Percentiles rank a stretch among this genome's conserved stretches.
Conservation (phyloP, 2,113 vertebrate genomes). For the Cranoglanis bouderius region DNA sequence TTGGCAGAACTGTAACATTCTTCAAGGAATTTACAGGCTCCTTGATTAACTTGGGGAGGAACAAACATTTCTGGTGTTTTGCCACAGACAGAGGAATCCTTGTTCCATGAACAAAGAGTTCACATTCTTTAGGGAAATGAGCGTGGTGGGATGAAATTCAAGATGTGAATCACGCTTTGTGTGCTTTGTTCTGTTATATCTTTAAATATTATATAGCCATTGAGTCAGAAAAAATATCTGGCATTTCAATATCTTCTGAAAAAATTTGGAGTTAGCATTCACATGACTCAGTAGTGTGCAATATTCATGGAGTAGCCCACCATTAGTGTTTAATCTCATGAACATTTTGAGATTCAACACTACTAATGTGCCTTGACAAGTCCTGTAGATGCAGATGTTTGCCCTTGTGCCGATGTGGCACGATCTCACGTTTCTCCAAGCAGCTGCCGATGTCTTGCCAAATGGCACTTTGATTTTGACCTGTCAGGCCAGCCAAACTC, state of each 20-base stretch:
- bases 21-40: slow-evolving; percentile 28
- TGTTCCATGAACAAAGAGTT: slow-evolving; percentile 26
- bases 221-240: neutral
- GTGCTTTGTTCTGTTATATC: neutral
- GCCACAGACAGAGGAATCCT: slow-evolving; percentile 37
- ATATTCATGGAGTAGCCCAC: neutral
- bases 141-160: neutral
- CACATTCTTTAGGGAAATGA: slow-evolving; percentile 28
- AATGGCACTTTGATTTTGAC: slow-evolving; percentile 1
- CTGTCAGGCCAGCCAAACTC: neutral
- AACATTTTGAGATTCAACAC: slow-evolving; percentile 2
- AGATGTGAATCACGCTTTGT: slow-evolving; percentile 8
- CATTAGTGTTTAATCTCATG: slow-evolving; percentile 13
- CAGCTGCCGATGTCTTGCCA: slow-evolving; percentile 22
- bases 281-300: neutral
- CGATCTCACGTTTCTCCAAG: slow-evolving; percentile 11
- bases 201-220: neutral
- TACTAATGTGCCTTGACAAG: neutral
- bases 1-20: slow-evolving; percentile 23
- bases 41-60: slow-evolving; percentile 31
- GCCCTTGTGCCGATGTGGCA: slow-evolving; percentile 42
- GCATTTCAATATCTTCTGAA: neutral
- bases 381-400: slow-evolving; percentile 30
- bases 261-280: neutral
- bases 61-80: slow-evolving; percentile 21